Evolutionary conservation across 2,888 invertebrate genomes (phyloP).

Genomic region (Sinodicranocentrus sp.): DNA sequence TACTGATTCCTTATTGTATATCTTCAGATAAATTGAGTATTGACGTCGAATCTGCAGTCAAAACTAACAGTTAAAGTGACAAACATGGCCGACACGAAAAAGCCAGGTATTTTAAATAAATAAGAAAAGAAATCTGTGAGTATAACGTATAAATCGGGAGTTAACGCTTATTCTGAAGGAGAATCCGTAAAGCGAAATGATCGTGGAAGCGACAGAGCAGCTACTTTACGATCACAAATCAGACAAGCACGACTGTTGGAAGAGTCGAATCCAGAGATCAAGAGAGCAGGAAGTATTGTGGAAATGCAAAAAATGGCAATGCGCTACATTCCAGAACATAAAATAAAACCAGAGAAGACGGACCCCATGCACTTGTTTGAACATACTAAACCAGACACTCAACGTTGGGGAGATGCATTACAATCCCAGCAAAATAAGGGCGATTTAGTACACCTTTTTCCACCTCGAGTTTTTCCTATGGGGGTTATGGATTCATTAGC

Average conservation of each 20-base stretch:
- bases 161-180: background rate
- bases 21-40: too few species aligned
- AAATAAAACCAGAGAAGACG: slow-evolving; percentile 3
- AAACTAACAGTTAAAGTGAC: too few species aligned
- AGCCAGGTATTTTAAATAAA: too few species aligned
- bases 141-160: too few species aligned
- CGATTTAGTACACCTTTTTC: slow-evolving; percentile 28
- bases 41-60: too few species aligned
- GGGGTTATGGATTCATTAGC: slow-evolving; percentile 31
- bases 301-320: slow-evolving; percentile 51
- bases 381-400: background rate
- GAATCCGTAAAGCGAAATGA: slow-evolving; percentile 38
- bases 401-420: background rate
- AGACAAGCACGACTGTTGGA: slow-evolving; percentile 18
- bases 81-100: too few species aligned
- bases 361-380: slow-evolving; percentile 45
- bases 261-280: slow-evolving; percentile 21
- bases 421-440: slow-evolving; percentile 1
- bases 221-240: background rate
- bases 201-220: slow-evolving; percentile 12
- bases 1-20: too few species aligned
- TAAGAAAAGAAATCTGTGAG: too few species aligned
- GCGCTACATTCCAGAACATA: slow-evolving; percentile 34
- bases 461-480: background rate
- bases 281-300: slow-evolving; percentile 16